Evolutionary conservation across 2,888 invertebrate species (phyloP).

Genomic region (Periphyllus acericola): DNA sequence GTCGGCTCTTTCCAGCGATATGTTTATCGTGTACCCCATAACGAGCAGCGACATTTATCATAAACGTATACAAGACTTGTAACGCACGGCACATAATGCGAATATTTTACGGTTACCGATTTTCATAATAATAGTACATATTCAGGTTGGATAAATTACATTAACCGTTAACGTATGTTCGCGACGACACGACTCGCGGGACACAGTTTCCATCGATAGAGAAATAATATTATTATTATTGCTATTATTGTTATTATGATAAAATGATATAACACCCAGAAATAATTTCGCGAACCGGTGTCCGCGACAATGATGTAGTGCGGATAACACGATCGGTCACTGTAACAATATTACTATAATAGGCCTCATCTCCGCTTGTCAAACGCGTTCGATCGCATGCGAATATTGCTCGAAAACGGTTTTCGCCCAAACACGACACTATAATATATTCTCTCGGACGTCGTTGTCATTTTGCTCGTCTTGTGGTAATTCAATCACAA

Average conservation of each 20-base stretch:
- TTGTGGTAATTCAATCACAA: no score
- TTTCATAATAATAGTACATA: background rate
- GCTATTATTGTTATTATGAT: background rate
- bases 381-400: background rate
- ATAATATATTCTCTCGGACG: no score
- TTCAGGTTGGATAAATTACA: slow-evolving; percentile 23
- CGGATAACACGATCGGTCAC: no score
- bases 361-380: slow-evolving; percentile 11
- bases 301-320: background rate
- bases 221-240: background rate
- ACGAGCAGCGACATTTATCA: no score
- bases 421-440: no score
- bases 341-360: background rate
- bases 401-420: background rate
- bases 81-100: no score
- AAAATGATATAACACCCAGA: slow-evolving; percentile 19
- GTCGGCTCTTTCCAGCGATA: no score
- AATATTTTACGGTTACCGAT: no score
- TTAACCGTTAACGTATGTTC: slow-evolving; percentile 36
- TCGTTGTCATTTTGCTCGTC: no score
- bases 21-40: no score
- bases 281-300: background rate
- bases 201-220: slow-evolving; percentile 24
- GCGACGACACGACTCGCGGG: background rate
- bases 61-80: no score